Evolutionary conservation across 2,797 vertebrate species (phyloP).

Genomic region (Florisuga fusca): DNA sequence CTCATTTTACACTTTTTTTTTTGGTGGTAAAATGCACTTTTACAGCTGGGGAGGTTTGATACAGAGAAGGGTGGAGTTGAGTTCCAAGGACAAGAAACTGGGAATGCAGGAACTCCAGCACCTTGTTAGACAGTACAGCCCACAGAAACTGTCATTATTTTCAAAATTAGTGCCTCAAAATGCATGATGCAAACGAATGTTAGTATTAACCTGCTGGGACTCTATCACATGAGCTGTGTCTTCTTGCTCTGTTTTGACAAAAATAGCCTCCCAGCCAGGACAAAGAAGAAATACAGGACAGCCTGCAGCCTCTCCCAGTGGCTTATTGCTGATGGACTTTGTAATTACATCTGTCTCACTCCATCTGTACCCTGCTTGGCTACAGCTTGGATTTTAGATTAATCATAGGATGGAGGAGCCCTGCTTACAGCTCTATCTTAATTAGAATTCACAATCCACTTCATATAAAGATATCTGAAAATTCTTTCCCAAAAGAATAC

Average conservation of each 20-base stretch:
- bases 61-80: not conserved
- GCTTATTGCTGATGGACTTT: slow-evolving; percentile 38
- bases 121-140: not conserved
- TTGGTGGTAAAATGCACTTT: not conserved
- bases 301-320: slow-evolving; percentile 6
- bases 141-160: not conserved
- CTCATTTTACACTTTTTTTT: not conserved
- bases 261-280: not conserved
- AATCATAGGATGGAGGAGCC: slow-evolving; percentile 10
- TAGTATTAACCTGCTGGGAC: not conserved
- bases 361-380: not conserved
- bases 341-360: slow-evolving; percentile 54
- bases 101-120: rapidly evolving
- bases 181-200: not conserved
- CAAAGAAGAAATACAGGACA: slow-evolving; percentile 26
- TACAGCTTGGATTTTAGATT: slow-evolving; percentile 37
- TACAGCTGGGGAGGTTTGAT: not conserved
- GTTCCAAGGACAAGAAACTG: not conserved
- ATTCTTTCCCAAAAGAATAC: not conserved
- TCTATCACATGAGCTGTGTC: not conserved
- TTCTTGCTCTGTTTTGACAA: not conserved
- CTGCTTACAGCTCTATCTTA: slow-evolving; percentile 41
- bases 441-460: slow-evolving; percentile 44
- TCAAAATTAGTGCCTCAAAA: not conserved
- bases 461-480: not conserved